Conservation (phyloP, 2,888 invertebrate genomes). For the Neria commutata region DNA sequence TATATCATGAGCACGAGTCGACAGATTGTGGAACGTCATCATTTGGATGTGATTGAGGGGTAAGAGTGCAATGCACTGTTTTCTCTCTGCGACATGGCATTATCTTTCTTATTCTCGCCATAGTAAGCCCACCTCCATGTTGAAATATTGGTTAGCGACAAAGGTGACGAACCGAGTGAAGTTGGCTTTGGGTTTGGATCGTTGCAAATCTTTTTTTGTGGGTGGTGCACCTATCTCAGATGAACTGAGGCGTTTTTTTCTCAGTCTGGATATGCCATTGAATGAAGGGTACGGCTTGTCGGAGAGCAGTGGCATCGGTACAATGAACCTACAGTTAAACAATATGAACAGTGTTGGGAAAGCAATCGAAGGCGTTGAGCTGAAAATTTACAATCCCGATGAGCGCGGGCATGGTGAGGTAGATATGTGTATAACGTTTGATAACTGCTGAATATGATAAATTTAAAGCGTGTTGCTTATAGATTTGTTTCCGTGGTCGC, state of each 20-base stretch:
- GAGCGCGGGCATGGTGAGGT: conserved; percentile 78
- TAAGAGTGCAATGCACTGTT: conserved; percentile 43
- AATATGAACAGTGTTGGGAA: conserved; percentile 74
- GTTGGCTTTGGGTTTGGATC: conserved; percentile 76
- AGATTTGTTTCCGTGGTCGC: conserved; percentile 78
- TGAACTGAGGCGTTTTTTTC: conserved; percentile 83
- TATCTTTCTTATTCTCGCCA: neutral
- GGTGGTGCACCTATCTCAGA: conserved; percentile 84
- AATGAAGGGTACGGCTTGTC: conserved; percentile 89
- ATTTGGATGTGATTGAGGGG: conserved; percentile 67
- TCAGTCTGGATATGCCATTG: conserved; percentile 81
- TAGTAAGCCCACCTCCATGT: conserved; percentile 30
- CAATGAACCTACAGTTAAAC: conserved; percentile 50
- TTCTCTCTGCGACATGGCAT: neutral
- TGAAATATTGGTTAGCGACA: conserved; percentile 53
- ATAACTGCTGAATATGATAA: neutral
- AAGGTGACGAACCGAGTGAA: conserved; percentile 79
- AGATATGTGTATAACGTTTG: neutral
- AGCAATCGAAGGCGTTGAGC: conserved; percentile 69
- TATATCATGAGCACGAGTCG: conserved; percentile 74
- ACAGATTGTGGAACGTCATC: conserved; percentile 67
- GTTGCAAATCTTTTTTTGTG: conserved; percentile 70
- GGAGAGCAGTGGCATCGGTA: conserved; percentile 80
- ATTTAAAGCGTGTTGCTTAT: neutral
- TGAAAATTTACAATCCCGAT: conserved; percentile 72